These are phyloP conservation scores for Hippopotamus amphibius DNA, from an alignment of 2,113 vertebrate genomes.

Conservation along the genomic window DNA sequence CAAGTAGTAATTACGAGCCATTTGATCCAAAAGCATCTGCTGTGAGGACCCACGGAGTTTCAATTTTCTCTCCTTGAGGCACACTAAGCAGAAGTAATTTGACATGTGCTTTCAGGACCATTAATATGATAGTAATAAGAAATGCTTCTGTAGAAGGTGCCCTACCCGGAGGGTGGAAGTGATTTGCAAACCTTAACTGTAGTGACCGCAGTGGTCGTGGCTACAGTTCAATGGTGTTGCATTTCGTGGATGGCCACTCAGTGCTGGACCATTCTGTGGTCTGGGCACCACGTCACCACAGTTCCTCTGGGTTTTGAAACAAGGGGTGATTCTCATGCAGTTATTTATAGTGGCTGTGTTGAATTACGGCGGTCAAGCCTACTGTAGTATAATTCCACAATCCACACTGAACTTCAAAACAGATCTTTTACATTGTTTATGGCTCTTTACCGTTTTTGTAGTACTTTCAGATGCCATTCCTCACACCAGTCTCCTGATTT, in stretches of 20 bases:
- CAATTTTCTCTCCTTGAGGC: constrained; percentile 17
- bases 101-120: constrained; percentile 11
- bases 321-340: fast-evolving
- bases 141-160: background rate
- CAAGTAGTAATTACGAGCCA: constrained; percentile 65
- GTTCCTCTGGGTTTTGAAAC: background rate
- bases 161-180: background rate
- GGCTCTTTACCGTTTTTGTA: background rate
- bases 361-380: fast-evolving
- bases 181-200: background rate
- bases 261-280: fast-evolving
- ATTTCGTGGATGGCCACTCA: fast-evolving
- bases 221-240: background rate
- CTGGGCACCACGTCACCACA: fast-evolving
- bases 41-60: background rate
- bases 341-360: fast-evolving
- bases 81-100: background rate
- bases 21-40: constrained; percentile 67
- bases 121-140: background rate
- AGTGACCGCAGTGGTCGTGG: fast-evolving
- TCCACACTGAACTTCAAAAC: background rate
- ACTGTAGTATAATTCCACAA: fast-evolving
- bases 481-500: fast-evolving
- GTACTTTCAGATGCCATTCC: background rate
- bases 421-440: background rate